Evolutionary conservation across 2,888 invertebrate genomes (phyloP), one percentile per base, ranked within the genome.

Genomic region (Caenorhabditis sp.): DNA sequence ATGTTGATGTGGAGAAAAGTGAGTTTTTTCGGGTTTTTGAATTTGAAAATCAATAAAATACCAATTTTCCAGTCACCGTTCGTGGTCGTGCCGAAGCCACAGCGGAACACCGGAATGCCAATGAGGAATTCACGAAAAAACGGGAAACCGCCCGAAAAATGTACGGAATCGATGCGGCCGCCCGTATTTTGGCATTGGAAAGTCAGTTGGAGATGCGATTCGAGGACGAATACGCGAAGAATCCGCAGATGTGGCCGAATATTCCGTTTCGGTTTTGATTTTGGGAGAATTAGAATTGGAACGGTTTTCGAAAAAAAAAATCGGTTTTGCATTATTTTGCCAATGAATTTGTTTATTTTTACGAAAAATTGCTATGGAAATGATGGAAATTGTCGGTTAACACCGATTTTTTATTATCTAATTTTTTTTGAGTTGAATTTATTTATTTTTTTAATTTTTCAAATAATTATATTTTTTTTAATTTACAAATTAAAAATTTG

Each of bases 181-280:
- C 40, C 5, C 53, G 51, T 40, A 67, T 81, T 28, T 18, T 77
- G 44, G 70, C 81, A 13, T 61, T 71, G 77, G 77, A 81, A 56
- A 77, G 72, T 20, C 32, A 24, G 8, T 1, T 77, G 9, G 71
- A 77, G 28, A 70, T 81, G 69, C 20, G 51, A 22, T 81, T 81
- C 24, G 81, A 81, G 37, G 4, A 50, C 0, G 76, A 62, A 22
- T 76, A 47, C 44, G 40, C 69, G 1, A 20, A 44, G 32, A 65
- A 58, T 51, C 74, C 80, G 5, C 64, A 69, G 37, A 40, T 76
- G 32, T 80, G 80, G 80, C 80, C 80, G 5, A 76, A 76, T 67
- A 80, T 80, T 65, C 80, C 80, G 9, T 65, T 80, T 44, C 40
- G 61, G 64, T 80, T 80, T 24, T 80, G 40, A 76, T 18, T 32